Percentiles rank a stretch among this genome's conserved stretches.
phyloP scores from a whole-genome alignment of 2,888 invertebrate genomes.

The Tinea pellionella region DNA sequence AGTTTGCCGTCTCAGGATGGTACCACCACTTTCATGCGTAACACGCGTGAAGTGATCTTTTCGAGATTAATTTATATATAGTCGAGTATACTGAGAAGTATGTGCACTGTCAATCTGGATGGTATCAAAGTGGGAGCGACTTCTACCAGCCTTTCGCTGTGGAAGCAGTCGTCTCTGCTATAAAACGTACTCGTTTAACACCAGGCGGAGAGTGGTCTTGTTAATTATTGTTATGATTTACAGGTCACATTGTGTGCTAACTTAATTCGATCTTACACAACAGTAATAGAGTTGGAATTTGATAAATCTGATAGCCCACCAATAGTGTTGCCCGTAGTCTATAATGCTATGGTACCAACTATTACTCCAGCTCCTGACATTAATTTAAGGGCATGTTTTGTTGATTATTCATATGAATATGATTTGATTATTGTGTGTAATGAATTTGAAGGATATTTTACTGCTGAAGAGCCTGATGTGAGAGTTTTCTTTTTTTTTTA shows the following conservation, averaged over 20 bases:
- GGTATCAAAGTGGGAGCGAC: too few relatives aligned
- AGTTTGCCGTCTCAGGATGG: too few relatives aligned
- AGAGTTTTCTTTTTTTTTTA: conserved; percentile 8
- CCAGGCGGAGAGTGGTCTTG: too few relatives aligned
- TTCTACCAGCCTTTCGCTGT: too few relatives aligned
- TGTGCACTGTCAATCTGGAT: too few relatives aligned
- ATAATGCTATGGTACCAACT: conserved; percentile 58
- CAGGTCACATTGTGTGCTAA: conserved; percentile 70
- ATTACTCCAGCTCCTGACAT: conserved; percentile 62
- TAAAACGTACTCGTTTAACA: too few relatives aligned
- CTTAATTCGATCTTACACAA: conserved; percentile 50
- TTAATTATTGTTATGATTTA: conserved; percentile 14
- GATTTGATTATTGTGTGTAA: conserved; percentile 57
- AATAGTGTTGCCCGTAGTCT: conserved; percentile 60
- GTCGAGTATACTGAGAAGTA: too few relatives aligned
- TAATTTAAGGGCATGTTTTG: conserved; percentile 66
- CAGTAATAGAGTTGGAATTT: conserved; percentile 61
- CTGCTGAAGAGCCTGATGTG: conserved; percentile 42
- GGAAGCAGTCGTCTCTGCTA: too few relatives aligned
- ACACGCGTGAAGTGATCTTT: too few relatives aligned
- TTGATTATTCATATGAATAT: conserved; percentile 64
- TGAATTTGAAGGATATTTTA: conserved; percentile 60
- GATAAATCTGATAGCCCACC: conserved; percentile 69
- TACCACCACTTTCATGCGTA: too few relatives aligned
- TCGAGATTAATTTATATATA: too few relatives aligned